Percentiles rank a stretch among this genome's conserved stretches.
Conservation (phyloP, 2,888 invertebrate species). For the Watsonalla cultraria region DNA sequence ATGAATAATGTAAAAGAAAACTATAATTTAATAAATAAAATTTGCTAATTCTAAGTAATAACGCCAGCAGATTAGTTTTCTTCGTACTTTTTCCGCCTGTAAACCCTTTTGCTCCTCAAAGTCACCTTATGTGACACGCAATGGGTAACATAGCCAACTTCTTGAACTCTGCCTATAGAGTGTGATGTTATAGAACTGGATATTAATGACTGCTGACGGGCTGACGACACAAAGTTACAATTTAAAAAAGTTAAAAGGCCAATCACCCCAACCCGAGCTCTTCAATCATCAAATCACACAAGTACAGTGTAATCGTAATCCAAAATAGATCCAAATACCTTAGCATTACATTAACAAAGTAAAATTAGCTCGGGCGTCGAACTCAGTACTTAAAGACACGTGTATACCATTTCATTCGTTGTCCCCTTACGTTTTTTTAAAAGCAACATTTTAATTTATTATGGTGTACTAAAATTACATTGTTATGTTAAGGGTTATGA, state of each 20-base stretch:
- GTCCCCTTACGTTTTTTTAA: conserved; percentile 4
- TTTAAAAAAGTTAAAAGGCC: neutral
- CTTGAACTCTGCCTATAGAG: no score
- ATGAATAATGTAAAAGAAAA: no score
- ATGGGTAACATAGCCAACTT: no score
- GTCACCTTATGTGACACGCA: no score
- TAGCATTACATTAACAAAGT: conserved; percentile 45
- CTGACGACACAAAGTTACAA: no score
- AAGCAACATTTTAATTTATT: neutral
- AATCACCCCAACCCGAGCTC: neutral
- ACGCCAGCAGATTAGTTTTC: no score
- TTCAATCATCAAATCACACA: conserved; percentile 5
- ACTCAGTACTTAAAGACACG: conserved; percentile 48
- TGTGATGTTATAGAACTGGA: no score
- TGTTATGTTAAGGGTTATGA: neutral
- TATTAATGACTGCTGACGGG: no score
- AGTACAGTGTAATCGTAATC: conserved; percentile 13
- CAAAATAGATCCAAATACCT: conserved; percentile 38
- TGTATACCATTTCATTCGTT: conserved; percentile 35
- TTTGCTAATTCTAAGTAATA: no score
- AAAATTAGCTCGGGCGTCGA: conserved; percentile 64
- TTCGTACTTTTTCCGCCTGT: no score
- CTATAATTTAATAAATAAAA: no score
- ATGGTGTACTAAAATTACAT: neutral
- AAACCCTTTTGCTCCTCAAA: no score